Evolutionary conservation across 2,797 vertebrate species (phyloP), one percentile per base, ranked within the genome.

Genomic region (Acipenser ruthenus): DNA sequence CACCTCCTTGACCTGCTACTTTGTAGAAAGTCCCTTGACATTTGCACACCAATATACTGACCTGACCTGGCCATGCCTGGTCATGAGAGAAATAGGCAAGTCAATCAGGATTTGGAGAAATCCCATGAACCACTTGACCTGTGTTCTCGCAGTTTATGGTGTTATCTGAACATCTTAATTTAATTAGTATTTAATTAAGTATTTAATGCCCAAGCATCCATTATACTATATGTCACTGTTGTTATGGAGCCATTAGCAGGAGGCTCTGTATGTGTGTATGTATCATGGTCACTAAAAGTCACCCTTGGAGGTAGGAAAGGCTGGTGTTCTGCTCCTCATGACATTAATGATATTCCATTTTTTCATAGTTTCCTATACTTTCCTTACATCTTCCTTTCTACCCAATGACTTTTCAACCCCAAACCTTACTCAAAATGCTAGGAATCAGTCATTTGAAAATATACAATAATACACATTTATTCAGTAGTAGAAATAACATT

Each of bases 121-220:
- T 68, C 79, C 80, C 78, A 82, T 70, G 78, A 77, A 81, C 84
- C 83, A 84, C 77, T 79, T 80, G 82, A 86, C 85, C 86, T 73
- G 71, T 10, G 78, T 82, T 82, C 86, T 85, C 85, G 83, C 85
- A 85, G 87, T 86, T 85, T 74, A 84, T 71, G 66, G 72, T 88
- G 86, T 87, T 84, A 87, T 88, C 81, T 87, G 83, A 76, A 70
- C 84, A 83, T 74, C 10, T 60, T 65, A 9, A 47, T 68, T 68
- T 84, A 82, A 83, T 84, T 78, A 18, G 18, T 18, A 18, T 18
- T 18, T 18, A 18, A 18, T 18, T 80, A 77, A 79, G 82, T 78
- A 74, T 79, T 77, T 77, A 71, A 70, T 82, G 80, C 79, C 80
- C 74, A 78, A 72, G 78, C 52, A 64, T 73, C 67, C 37, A 37